Evolutionary conservation across 1,140 invertebrate genomes (phyloP).

Genomic region (Drosophila rufa): DNA sequence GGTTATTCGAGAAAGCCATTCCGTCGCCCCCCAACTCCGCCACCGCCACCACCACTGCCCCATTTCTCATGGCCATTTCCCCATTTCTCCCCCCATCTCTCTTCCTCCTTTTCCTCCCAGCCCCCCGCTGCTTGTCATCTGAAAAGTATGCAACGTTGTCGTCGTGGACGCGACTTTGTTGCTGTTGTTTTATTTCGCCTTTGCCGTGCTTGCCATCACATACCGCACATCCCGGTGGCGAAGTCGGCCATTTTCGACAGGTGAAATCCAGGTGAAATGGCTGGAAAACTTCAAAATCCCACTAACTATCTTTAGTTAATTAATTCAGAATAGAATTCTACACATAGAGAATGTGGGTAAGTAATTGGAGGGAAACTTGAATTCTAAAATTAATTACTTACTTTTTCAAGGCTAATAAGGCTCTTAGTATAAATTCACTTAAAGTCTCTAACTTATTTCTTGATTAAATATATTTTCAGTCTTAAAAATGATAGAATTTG

Average conservation of each 20-base stretch:
- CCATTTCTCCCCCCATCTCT: background rate
- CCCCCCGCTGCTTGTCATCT: slow-evolving; percentile 62
- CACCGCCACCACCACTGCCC: background rate
- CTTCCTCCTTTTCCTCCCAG: background rate
- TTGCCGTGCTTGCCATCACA: slow-evolving; percentile 51
- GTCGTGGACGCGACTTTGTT: slow-evolving; percentile 71
- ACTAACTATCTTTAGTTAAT: slow-evolving; percentile 4
- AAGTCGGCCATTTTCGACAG: slow-evolving; percentile 31
- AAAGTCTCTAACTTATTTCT: no score
- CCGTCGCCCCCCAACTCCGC: slow-evolving; percentile 34
- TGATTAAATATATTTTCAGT: no score
- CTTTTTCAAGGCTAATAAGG: no score
- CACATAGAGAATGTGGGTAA: background rate
- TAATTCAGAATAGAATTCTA: background rate
- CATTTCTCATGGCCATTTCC: slow-evolving; percentile 8
- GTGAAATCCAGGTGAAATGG: slow-evolving; percentile 15
- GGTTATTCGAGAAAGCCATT: slow-evolving; percentile 75
- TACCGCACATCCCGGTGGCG: slow-evolving; percentile 17
- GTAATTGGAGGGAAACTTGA: no score
- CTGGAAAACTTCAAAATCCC: slow-evolving; percentile 12
- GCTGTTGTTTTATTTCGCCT: slow-evolving; percentile 78
- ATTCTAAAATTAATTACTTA: no score
- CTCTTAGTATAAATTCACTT: no score
- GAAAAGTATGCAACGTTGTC: slow-evolving; percentile 78
- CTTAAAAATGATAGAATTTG: no score